Conservation (phyloP, 2,888 invertebrate species). For the Nymphalis urticae region DNA sequence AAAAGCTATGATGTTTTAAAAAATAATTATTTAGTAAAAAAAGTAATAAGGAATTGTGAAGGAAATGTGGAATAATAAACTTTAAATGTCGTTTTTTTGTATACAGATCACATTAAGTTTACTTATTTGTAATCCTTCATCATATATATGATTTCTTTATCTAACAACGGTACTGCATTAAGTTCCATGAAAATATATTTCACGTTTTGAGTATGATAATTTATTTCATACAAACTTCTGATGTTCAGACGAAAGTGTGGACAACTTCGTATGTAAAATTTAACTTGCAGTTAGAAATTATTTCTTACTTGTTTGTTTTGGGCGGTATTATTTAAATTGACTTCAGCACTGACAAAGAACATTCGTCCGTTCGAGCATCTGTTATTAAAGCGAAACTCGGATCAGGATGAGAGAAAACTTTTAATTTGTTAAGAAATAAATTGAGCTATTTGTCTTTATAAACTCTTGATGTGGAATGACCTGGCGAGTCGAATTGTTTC, state of each 20-base stretch:
- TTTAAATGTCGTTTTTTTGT: too few species aligned
- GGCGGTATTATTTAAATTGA: background rate
- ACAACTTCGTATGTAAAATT: slow-evolving; percentile 8
- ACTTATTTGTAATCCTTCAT: too few species aligned
- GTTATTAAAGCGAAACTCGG: slow-evolving; percentile 33
- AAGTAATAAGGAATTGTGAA: too few species aligned
- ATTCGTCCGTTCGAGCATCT: slow-evolving; percentile 14
- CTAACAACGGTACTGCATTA: slow-evolving; percentile 32
- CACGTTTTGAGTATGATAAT: slow-evolving; percentile 32
- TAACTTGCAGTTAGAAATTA: slow-evolving; percentile 2
- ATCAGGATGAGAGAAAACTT: slow-evolving; percentile 54
- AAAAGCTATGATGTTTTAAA: too few species aligned
- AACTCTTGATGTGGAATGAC: slow-evolving; percentile 47
- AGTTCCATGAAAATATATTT: slow-evolving; percentile 34
- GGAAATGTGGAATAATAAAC: too few species aligned
- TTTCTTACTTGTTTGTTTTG: background rate
- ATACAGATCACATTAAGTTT: too few species aligned
- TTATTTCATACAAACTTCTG: slow-evolving; percentile 32
- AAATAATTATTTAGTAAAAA: too few species aligned
- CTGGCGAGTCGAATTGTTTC: slow-evolving; percentile 33
- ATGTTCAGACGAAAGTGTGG: slow-evolving; percentile 29
- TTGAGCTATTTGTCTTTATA: slow-evolving; percentile 71
- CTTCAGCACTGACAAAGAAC: background rate
- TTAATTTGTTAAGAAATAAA: slow-evolving; percentile 71
- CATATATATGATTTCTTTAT: slow-evolving; percentile 35